A percentile compares a stretch with the other conserved stretches of the same genome.
Conservation (phyloP, 92 coral and sea anemone species). For the Bergia sp. region DNA sequence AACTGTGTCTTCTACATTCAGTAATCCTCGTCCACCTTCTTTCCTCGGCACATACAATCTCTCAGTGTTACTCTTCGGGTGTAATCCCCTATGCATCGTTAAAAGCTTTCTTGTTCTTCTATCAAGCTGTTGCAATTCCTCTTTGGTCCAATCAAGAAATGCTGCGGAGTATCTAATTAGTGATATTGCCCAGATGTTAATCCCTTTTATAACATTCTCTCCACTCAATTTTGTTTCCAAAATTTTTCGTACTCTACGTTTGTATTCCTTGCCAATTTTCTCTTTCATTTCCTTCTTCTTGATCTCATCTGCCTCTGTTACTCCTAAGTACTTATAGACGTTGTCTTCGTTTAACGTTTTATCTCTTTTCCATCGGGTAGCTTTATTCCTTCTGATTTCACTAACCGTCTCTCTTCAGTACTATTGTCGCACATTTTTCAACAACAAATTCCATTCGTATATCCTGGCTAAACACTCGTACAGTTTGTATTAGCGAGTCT, state of each 20-base stretch:
- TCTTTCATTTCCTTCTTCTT: background rate
- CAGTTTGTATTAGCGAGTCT: slow-evolving; percentile 48
- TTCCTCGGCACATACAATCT: slow-evolving; percentile 10
- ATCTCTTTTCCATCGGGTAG: slow-evolving; percentile 43
- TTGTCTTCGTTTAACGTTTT: slow-evolving; percentile 25
- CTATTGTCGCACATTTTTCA: slow-evolving; percentile 49
- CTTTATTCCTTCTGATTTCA: slow-evolving; percentile 35
- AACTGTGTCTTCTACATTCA: slow-evolving; percentile 12
- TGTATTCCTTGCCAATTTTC: slow-evolving; percentile 6
- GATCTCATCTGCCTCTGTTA: slow-evolving; percentile 15
- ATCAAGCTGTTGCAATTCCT: slow-evolving; percentile 5
- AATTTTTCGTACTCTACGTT: slow-evolving; percentile 37
- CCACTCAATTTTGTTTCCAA: slow-evolving; percentile 35
- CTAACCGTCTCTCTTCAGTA: slow-evolving; percentile 45
- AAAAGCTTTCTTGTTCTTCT: slow-evolving; percentile 38
- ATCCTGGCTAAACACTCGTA: slow-evolving; percentile 51
- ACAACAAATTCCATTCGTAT: slow-evolving; percentile 57
- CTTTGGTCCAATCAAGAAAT: slow-evolving; percentile 27
- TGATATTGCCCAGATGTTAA: slow-evolving; percentile 56
- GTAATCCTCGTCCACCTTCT: slow-evolving; percentile 19
- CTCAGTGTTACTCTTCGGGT: slow-evolving; percentile 29
- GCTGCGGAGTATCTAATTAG: slow-evolving; percentile 30
- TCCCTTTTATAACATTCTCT: slow-evolving; percentile 20
- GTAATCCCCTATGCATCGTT: background rate
- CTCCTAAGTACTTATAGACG: slow-evolving; percentile 54